Evolutionary conservation across 2,888 invertebrate genomes (phyloP).

Genomic region (Reticulitermes lucifugus): DNA sequence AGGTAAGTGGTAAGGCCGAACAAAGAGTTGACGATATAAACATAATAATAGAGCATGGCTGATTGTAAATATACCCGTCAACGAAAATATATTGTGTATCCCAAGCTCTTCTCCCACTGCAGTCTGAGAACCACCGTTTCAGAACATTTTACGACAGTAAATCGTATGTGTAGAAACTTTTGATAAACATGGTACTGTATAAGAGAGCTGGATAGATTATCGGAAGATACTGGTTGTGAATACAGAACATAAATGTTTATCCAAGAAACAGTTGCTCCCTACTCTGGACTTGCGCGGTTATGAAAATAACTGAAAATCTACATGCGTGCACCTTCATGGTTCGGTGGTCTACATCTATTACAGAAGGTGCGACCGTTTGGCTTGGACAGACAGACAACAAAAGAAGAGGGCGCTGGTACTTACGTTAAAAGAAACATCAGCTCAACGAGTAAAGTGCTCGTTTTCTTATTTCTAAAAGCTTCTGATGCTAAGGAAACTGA

Average conservation of each 20-base stretch:
- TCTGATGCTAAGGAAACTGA: background rate
- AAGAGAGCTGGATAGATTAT: slow-evolving; percentile 27
- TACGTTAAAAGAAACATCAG: background rate
- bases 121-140: too few species aligned
- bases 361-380: background rate
- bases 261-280: slow-evolving; percentile 11
- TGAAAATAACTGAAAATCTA: slow-evolving; percentile 21
- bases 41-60: too few species aligned
- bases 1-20: too few species aligned
- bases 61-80: too few species aligned
- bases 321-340: background rate
- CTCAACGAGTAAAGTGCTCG: background rate
- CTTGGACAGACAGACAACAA: background rate
- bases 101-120: too few species aligned
- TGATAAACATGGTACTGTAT: background rate
- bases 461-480: background rate
- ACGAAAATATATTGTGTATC: too few species aligned
- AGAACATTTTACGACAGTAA: too few species aligned
- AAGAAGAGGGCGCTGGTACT: background rate
- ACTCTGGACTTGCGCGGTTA: background rate
- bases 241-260: slow-evolving; percentile 1
- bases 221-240: background rate
- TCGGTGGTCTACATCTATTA: background rate
- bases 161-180: too few species aligned
- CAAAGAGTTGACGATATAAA: too few species aligned